Percentiles rank a stretch among this genome's conserved stretches.
phyloP scores from a whole-genome alignment of 2,888 invertebrate species.

The Tanypteryx hageni region DNA sequence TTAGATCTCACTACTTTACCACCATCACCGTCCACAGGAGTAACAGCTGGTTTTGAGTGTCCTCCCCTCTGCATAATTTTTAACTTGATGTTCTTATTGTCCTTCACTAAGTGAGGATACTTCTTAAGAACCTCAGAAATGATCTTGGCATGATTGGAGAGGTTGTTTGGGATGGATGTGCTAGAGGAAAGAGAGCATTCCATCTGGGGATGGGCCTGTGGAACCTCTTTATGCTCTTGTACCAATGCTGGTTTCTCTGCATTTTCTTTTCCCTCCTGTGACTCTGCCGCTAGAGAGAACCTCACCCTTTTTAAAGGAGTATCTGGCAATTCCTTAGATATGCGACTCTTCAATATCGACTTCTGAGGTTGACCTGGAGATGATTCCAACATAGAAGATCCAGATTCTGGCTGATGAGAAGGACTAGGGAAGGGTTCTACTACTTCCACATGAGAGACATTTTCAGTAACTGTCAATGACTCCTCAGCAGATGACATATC shows the following conservation, averaged over 20 bases:
- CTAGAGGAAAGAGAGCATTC: slow-evolving; percentile 53
- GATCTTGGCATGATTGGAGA: slow-evolving; percentile 87
- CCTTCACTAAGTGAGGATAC: slow-evolving; percentile 91
- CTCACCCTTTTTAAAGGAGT: slow-evolving; percentile 75
- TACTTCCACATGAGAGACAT: slow-evolving; percentile 38
- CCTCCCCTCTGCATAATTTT: slow-evolving; percentile 83
- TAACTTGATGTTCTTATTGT: slow-evolving; percentile 90
- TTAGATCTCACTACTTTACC: slow-evolving; percentile 72
- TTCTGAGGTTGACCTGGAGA: slow-evolving; percentile 40
- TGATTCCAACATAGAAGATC: slow-evolving; percentile 36
- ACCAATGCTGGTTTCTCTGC: slow-evolving; percentile 74
- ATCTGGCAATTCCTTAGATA: slow-evolving; percentile 68
- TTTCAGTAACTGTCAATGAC: slow-evolving; percentile 71
- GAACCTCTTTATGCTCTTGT: not conserved
- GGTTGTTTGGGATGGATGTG: slow-evolving; percentile 67
- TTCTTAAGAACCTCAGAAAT: slow-evolving; percentile 92
- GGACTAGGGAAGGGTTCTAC: slow-evolving; percentile 53
- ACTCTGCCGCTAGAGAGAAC: slow-evolving; percentile 78
- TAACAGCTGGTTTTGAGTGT: slow-evolving; percentile 64
- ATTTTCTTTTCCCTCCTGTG: slow-evolving; percentile 77
- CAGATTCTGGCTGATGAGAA: slow-evolving; percentile 29
- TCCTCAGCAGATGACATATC: slow-evolving; percentile 68
- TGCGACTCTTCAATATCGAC: slow-evolving; percentile 72
- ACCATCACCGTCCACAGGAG: slow-evolving; percentile 62
- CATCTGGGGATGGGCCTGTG: not conserved